phyloP scores from a whole-genome alignment of 2,888 invertebrate genomes.

The Frankliniella intonsa region DNA sequence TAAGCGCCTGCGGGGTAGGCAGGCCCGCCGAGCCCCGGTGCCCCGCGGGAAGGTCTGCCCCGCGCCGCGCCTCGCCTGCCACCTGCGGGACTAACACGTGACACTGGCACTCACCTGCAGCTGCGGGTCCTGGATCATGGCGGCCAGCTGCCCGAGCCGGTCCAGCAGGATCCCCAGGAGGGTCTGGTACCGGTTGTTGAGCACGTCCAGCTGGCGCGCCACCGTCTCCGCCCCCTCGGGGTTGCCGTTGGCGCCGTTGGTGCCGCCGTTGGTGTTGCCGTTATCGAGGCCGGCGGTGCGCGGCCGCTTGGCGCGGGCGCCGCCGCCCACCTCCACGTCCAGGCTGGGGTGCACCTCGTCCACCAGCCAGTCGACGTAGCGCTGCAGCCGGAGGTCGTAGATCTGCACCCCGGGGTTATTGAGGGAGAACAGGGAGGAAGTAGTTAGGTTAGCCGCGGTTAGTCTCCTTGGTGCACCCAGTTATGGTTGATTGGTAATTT shows the following conservation, averaged over 20 bases:
- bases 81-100: not conserved
- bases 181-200: conserved; percentile 74
- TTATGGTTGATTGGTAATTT: conserved; percentile 19
- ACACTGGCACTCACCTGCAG: conserved; percentile 61
- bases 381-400: conserved; percentile 78
- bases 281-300: conserved; percentile 43
- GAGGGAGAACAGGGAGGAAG: conserved; percentile 43
- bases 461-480: conserved; percentile 37
- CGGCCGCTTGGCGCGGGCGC: conserved; percentile 43
- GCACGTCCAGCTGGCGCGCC: conserved; percentile 69
- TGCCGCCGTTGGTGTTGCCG: conserved; percentile 35
- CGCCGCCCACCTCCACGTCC: conserved; percentile 49
- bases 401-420: conserved; percentile 60
- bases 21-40: not conserved
- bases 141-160: conserved; percentile 62
- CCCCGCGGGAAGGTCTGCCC: not conserved
- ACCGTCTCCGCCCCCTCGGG: conserved; percentile 63
- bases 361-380: conserved; percentile 76
- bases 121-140: conserved; percentile 66
- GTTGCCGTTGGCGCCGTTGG: conserved; percentile 41
- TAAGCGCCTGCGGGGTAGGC: conserved; percentile 21
- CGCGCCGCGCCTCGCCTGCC: no score
- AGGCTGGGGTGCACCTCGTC: conserved; percentile 76
- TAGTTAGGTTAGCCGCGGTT: conserved; percentile 37
- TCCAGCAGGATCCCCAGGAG: conserved; percentile 65